Percentiles rank a stretch among this genome's conserved stretches.
Evolutionary conservation across 2,797 vertebrate genomes (phyloP).

Genomic region (Darevskia nairensis): DNA sequence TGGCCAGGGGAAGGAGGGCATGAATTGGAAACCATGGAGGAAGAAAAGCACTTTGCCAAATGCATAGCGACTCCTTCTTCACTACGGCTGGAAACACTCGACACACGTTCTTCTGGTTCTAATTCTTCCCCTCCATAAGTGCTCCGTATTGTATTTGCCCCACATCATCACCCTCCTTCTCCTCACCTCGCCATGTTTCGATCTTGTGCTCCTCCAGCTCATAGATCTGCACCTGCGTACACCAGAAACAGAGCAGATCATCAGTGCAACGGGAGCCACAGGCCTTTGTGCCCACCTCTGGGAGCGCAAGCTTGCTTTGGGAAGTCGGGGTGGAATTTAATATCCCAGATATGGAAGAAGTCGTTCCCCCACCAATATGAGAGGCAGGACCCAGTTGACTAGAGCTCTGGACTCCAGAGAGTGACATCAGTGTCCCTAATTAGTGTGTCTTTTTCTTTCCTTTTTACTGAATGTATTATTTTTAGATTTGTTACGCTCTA

Average conservation of each 20-base stretch:
- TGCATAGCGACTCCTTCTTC: not conserved
- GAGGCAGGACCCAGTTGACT: not conserved
- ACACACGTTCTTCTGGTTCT: not conserved
- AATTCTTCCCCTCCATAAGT: not conserved
- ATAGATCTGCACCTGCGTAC: slow-evolving; percentile 94
- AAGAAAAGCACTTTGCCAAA: not conserved
- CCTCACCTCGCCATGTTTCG: slow-evolving; percentile 97
- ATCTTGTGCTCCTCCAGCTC: slow-evolving; percentile 99
- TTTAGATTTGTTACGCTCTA: too few species aligned
- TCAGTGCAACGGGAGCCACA: not conserved
- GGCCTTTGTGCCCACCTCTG: not conserved
- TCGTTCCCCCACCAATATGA: not conserved
- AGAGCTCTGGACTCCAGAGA: not conserved
- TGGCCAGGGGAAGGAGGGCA: not conserved
- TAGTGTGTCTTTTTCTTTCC: too few species aligned
- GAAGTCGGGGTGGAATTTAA: not conserved
- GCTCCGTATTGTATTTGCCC: not conserved
- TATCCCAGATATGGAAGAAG: not conserved
- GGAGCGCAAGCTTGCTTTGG: not conserved
- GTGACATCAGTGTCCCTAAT: too few species aligned
- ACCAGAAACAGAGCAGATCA: slow-evolving; percentile 6
- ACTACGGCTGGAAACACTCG: not conserved
- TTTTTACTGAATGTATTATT: too few species aligned
- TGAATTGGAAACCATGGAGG: not conserved
- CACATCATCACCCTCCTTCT: not conserved